Evolutionary conservation across 2,888 invertebrate species (phyloP).

Genomic region (Allygus modestus): DNA sequence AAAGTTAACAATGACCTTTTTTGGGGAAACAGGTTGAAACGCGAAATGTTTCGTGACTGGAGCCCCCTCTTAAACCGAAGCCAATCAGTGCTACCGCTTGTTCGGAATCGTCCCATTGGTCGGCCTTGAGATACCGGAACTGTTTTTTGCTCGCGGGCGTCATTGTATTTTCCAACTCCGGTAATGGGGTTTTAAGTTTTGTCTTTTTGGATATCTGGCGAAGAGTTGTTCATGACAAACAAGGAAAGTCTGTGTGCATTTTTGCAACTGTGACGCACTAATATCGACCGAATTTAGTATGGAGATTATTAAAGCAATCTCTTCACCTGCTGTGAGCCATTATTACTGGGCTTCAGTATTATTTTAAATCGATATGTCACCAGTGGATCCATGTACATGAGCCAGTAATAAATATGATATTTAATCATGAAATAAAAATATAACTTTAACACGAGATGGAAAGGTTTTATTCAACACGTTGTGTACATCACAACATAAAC

Average conservation of each 20-base stretch:
- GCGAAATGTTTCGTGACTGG: too few species aligned
- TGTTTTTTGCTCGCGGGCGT: slow-evolving; percentile 4
- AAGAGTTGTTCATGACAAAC: neutral
- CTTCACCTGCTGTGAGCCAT: too few species aligned
- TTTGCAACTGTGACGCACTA: neutral
- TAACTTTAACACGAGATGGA: too few species aligned
- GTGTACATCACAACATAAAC: too few species aligned
- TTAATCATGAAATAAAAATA: too few species aligned
- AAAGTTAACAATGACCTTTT: too few species aligned
- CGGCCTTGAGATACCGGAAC: slow-evolving; percentile 7
- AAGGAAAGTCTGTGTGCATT: neutral
- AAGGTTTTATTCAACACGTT: too few species aligned
- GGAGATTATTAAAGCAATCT: neutral
- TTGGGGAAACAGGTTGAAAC: too few species aligned
- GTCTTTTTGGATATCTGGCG: neutral
- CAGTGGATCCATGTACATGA: too few species aligned
- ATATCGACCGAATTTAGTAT: neutral
- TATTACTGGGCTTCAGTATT: too few species aligned
- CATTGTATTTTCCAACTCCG: slow-evolving; percentile 1
- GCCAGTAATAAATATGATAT: too few species aligned
- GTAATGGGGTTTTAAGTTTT: neutral
- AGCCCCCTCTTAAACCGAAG: neutral
- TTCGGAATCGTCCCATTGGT: neutral
- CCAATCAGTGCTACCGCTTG: neutral
- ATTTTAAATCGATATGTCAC: too few species aligned